phyloP scores from a whole-genome alignment of 1,140 invertebrate species.

The Zaprionus kolodkinae region DNA sequence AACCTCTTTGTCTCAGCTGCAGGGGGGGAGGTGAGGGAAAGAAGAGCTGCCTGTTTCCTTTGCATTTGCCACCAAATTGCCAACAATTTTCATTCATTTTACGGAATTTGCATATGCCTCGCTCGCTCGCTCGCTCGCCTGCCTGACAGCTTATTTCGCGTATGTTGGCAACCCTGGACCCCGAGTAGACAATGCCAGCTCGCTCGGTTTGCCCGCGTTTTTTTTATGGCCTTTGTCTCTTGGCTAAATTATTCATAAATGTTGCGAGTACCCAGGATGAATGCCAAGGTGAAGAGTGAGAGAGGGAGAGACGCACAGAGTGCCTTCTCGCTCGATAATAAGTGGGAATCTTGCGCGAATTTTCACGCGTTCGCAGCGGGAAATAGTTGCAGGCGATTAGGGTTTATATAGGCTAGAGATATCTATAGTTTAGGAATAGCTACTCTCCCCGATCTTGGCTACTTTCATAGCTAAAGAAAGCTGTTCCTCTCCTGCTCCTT shows the following conservation, averaged over 20 bases:
- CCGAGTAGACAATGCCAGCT: constrained; percentile 57
- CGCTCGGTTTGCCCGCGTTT: constrained; percentile 23
- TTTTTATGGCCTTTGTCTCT: constrained; percentile 65
- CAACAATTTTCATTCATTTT: constrained; percentile 83
- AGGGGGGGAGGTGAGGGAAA: neutral
- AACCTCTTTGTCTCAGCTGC: neutral
- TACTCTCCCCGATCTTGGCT: neutral
- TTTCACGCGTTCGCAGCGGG: constrained; percentile 12
- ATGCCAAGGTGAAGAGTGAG: neutral
- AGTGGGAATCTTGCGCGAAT: constrained; percentile 36
- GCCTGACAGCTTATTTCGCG: constrained; percentile 35
- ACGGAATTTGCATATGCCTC: constrained; percentile 69
- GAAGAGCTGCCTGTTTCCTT: constrained; percentile 12
- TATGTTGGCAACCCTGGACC: constrained; percentile 40
- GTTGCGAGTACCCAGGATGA: constrained; percentile 12
- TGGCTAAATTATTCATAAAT: constrained; percentile 69
- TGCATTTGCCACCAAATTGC: constrained; percentile 80
- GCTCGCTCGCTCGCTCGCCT: neutral
- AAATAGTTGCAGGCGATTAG: neutral
- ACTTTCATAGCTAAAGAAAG: too few relatives aligned
- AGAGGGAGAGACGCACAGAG: neutral
- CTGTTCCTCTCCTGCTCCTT: neutral
- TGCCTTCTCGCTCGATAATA: constrained; percentile 27
- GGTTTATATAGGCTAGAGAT: neutral
- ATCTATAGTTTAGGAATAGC: neutral